Percentiles rank a stretch among this genome's conserved stretches.
Conservation (phyloP, 2,797 vertebrate species). For the Hypotaenidia okinawae region DNA sequence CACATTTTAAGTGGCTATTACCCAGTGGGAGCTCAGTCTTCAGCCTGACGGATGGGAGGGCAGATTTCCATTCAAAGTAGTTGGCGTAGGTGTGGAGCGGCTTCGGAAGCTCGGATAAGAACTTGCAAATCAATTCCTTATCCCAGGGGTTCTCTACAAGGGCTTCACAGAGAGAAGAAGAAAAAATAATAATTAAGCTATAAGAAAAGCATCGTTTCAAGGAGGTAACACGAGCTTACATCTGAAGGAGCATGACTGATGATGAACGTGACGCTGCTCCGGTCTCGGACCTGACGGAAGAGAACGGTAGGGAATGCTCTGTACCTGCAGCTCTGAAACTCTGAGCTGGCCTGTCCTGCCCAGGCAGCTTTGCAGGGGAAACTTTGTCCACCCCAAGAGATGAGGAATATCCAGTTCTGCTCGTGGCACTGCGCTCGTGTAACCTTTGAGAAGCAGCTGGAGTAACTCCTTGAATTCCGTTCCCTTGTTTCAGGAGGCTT, state of each 20-base stretch:
- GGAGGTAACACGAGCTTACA: not conserved
- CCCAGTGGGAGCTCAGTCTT: conserved; percentile 85
- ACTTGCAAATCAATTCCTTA: conserved; percentile 74
- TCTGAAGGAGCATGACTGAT: not conserved
- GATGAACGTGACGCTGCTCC: accelerated
- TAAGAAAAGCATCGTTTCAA: not conserved
- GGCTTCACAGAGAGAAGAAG: conserved; percentile 34
- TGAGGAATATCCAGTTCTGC: conserved; percentile 24
- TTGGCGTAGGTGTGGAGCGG: conserved; percentile 78
- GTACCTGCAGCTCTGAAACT: conserved; percentile 48
- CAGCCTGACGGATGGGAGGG: conserved; percentile 80
- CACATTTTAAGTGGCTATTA: conserved; percentile 60
- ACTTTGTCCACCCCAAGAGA: not conserved
- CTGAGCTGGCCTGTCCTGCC: not conserved
- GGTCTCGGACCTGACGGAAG: not conserved
- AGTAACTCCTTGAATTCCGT: not conserved
- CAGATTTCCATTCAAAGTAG: conserved; percentile 79
- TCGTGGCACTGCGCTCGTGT: not conserved
- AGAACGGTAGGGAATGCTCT: not conserved
- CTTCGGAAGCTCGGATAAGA: conserved; percentile 80
- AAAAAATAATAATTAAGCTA: not conserved
- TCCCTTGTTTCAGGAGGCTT: not conserved
- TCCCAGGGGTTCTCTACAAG: conserved; percentile 89
- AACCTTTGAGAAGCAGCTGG: not conserved
- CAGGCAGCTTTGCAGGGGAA: not conserved